phyloP scores from a whole-genome alignment of 2,797 vertebrate species.

The Sebastes goodei region DNA sequence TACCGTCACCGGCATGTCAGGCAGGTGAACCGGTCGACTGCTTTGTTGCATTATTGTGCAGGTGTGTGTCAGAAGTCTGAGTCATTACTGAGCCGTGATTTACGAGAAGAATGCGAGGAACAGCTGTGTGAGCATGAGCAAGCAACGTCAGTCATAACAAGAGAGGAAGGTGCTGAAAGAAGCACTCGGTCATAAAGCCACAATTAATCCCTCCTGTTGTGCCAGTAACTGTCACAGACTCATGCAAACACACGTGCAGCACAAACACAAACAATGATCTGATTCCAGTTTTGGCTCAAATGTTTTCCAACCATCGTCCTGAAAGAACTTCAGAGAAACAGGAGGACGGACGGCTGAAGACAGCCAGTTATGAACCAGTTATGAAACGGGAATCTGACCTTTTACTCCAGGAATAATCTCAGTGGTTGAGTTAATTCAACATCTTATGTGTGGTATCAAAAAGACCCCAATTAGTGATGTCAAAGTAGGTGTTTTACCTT shows the following conservation, averaged over 20 bases:
- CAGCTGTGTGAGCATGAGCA: neutral
- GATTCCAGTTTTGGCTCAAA: neutral
- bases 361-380: too few relatives aligned
- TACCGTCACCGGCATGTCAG: neutral
- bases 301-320: neutral
- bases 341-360: neutral
- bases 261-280: neutral
- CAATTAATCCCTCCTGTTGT: neutral
- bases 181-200: neutral
- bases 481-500: neutral
- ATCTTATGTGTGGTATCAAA: neutral
- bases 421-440: neutral
- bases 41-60: neutral
- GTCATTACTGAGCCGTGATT: neutral
- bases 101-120: neutral
- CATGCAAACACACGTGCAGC: neutral
- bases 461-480: neutral
- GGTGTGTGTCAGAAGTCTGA: slow-evolving; percentile 12
- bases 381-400: fast-evolving
- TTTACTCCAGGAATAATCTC: too few relatives aligned
- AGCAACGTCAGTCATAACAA: neutral
- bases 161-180: neutral
- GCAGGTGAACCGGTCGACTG: neutral
- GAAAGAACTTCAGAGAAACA: neutral
- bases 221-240: neutral